Evolutionary conservation across 2,113 vertebrate species (phyloP).

Genomic region (Epinephelus moara): DNA sequence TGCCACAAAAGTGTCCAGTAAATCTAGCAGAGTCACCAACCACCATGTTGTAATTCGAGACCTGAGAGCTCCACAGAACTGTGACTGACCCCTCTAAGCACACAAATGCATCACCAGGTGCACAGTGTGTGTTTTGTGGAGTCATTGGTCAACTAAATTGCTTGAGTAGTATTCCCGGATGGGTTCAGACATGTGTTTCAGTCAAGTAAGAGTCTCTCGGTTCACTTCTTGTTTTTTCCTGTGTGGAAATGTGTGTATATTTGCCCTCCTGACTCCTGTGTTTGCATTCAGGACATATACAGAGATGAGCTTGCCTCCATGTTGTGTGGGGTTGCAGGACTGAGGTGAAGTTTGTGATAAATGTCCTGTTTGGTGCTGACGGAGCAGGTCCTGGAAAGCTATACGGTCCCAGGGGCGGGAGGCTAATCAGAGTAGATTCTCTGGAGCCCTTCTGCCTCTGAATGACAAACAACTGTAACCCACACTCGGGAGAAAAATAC

Average conservation of each 20-base stretch:
- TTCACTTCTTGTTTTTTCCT: neutral
- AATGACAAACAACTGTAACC: constrained; percentile 72
- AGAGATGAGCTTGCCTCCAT: constrained; percentile 25
- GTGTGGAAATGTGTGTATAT: neutral
- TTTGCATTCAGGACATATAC: constrained; percentile 29
- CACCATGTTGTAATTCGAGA: neutral
- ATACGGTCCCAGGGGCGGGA: constrained; percentile 47
- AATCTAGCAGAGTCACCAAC: neutral
- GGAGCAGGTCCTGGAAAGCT: constrained; percentile 66
- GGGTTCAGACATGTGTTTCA: neutral
- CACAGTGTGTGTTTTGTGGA: neutral
- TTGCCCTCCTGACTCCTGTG: constrained; percentile 6
- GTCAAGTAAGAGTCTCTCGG: too few species aligned
- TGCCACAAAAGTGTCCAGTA: neutral
- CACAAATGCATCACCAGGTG: neutral
- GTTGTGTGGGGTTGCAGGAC: constrained; percentile 44
- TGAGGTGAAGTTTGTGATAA: constrained; percentile 68
- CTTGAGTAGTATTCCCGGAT: neutral
- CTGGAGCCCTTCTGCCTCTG: constrained; percentile 53
- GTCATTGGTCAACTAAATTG: neutral
- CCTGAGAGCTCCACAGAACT: neutral
- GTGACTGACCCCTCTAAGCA: neutral
- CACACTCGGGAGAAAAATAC: constrained; percentile 20
- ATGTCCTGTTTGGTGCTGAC: constrained; percentile 79
- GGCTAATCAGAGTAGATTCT: constrained; percentile 70